phyloP scores from a whole-genome alignment of 2,888 invertebrate genomes.

The Cybosia mesomella region DNA sequence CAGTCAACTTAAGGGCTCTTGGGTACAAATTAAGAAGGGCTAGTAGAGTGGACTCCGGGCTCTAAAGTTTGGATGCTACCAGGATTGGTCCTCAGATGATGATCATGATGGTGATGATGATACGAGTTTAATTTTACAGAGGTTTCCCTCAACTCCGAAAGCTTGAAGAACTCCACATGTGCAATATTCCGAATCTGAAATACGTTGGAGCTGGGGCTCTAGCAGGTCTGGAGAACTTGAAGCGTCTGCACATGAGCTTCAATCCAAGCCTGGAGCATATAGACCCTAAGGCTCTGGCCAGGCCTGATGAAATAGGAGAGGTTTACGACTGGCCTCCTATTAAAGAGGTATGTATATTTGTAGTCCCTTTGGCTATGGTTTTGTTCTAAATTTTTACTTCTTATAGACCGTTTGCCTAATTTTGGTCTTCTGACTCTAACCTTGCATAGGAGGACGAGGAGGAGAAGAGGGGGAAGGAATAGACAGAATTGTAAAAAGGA shows the following conservation, averaged over 20 bases:
- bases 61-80: too few species aligned
- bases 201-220: slow-evolving; percentile 85
- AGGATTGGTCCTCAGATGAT: too few species aligned
- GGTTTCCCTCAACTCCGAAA: slow-evolving; percentile 89
- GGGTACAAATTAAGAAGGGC: too few species aligned
- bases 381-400: too few species aligned
- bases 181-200: slow-evolving; percentile 88
- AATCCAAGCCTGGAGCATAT: slow-evolving; percentile 88
- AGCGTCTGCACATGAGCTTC: slow-evolving; percentile 87
- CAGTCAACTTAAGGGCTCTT: too few species aligned
- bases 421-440: too few species aligned
- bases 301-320: slow-evolving; percentile 80
- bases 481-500: too few species aligned
- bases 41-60: too few species aligned
- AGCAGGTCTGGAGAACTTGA: slow-evolving; percentile 78
- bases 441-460: too few species aligned
- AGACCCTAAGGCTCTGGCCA: slow-evolving; percentile 88
- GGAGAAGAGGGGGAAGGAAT: too few species aligned
- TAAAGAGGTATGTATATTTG: slow-evolving; percentile 82
- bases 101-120: too few species aligned
- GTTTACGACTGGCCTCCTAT: slow-evolving; percentile 89
- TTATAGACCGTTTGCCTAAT: background rate
- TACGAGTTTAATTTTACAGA: slow-evolving; percentile 67
- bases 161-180: slow-evolving; percentile 89
- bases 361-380: background rate